phyloP scores from a whole-genome alignment of 2,113 vertebrate genomes.

The Mobula birostris region DNA sequence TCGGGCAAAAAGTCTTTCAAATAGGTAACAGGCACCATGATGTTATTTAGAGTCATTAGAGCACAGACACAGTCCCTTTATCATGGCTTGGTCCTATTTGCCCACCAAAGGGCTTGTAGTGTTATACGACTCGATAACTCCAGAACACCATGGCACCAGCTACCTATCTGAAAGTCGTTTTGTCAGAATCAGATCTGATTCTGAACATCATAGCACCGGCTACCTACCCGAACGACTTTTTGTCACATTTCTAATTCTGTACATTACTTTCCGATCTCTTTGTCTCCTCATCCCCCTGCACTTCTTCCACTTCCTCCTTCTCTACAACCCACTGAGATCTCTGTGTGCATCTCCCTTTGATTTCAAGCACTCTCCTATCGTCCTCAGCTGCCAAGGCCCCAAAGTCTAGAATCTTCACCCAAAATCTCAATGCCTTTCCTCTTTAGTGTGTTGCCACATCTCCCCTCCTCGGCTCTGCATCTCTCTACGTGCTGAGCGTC shows the following conservation, averaged over 20 bases:
- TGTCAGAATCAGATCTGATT: too few species aligned
- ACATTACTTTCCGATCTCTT: not conserved
- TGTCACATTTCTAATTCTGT: too few species aligned
- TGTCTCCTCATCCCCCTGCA: not conserved
- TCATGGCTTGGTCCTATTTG: too few species aligned
- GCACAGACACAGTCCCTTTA: too few species aligned
- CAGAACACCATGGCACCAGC: not conserved
- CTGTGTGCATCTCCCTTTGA: not conserved
- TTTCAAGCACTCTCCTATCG: not conserved
- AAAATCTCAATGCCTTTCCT: not conserved
- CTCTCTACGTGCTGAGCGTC: too few species aligned
- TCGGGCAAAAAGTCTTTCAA: too few species aligned
- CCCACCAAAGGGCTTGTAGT: too few species aligned
- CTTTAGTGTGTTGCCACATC: not conserved
- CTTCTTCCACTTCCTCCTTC: not conserved
- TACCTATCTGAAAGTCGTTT: not conserved
- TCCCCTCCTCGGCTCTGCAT: not conserved
- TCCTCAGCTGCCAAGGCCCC: not conserved
- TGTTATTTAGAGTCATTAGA: too few species aligned
- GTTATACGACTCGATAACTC: too few species aligned
- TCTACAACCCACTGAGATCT: too few species aligned
- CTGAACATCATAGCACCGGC: not conserved
- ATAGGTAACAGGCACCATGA: too few species aligned
- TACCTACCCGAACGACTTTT: not conserved
- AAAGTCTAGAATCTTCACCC: not conserved